phyloP scores from a whole-genome alignment of 92 coral and sea anemone genomes.

The Epizoanthus ramosus region DNA sequence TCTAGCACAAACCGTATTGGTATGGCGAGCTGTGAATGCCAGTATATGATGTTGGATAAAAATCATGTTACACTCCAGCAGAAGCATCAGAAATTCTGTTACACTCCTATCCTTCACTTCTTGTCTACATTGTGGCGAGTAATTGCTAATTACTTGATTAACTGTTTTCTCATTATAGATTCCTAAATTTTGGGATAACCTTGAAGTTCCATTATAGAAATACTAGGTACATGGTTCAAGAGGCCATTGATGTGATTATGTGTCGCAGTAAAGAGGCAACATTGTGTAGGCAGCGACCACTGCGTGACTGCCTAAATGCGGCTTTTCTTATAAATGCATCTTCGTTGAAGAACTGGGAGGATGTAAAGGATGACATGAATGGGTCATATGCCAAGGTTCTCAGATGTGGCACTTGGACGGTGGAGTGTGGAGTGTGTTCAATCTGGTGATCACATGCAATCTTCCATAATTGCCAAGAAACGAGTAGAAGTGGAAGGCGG shows the following conservation, averaged over 20 bases:
- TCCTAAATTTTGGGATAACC: no score
- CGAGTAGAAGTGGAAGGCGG: not conserved
- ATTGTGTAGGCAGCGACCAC: conserved; percentile 51
- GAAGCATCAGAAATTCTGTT: conserved; percentile 43
- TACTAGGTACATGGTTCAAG: no score
- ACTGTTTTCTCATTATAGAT: no score
- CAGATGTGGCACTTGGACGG: conserved; percentile 63
- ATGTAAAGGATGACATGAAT: conserved; percentile 64
- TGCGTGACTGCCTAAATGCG: conserved; percentile 58
- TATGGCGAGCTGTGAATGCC: conserved; percentile 35
- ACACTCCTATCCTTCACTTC: not conserved
- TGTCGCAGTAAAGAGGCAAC: no score
- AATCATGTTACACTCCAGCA: conserved; percentile 47
- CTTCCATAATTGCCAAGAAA: conserved; percentile 44
- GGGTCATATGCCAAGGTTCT: conserved; percentile 56
- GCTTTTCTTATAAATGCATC: conserved; percentile 43
- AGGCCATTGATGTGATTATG: no score
- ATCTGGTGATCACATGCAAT: conserved; percentile 1
- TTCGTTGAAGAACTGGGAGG: conserved; percentile 60
- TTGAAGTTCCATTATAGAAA: no score
- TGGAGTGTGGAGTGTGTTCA: no score
- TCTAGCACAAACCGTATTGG: conserved; percentile 28
- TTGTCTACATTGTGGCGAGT: no score
- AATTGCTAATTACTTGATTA: no score
- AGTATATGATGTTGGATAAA: conserved; percentile 45